phyloP scores from a whole-genome alignment of 1,140 invertebrate species.

The fruit fly (Drosophila melanogaster) region DNA sequence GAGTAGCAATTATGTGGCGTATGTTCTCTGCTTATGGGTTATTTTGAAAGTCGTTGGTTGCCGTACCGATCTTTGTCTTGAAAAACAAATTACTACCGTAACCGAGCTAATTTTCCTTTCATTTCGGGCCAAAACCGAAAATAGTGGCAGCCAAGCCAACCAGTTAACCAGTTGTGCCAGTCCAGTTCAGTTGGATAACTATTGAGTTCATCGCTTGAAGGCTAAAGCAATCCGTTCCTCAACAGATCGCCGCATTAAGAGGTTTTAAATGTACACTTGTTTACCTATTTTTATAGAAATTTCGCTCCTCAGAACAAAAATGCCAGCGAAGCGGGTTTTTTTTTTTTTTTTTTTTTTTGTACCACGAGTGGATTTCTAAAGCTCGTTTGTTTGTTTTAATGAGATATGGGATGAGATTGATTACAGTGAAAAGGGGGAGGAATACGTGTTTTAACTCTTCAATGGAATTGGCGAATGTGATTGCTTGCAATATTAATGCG shows the following conservation, averaged over 20 bases:
- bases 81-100: neutral
- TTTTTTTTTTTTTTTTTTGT: conserved; percentile 4
- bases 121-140: conserved; percentile 15
- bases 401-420: conserved; percentile 8
- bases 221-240: conserved; percentile 24
- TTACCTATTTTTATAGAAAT: conserved; percentile 5
- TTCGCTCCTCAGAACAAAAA: neutral
- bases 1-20: conserved; percentile 22
- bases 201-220: conserved; percentile 19
- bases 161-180: conserved; percentile 37
- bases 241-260: conserved; percentile 10
- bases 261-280: conserved; percentile 12
- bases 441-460: conserved; percentile 26
- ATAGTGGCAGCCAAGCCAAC: conserved; percentile 15
- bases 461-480: conserved; percentile 9
- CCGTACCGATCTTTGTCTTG: conserved; percentile 9
- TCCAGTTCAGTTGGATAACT: conserved; percentile 18
- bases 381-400: neutral
- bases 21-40: conserved; percentile 26
- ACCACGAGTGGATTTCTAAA: conserved; percentile 2
- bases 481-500: neutral
- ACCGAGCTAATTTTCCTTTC: conserved; percentile 22
- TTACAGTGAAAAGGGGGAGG: conserved; percentile 14
- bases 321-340: conserved; percentile 3
- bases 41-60: conserved; percentile 26